Base-by-base conservation (phyloP, 2,888 invertebrate species). In the Venusia cambrica region DNA sequence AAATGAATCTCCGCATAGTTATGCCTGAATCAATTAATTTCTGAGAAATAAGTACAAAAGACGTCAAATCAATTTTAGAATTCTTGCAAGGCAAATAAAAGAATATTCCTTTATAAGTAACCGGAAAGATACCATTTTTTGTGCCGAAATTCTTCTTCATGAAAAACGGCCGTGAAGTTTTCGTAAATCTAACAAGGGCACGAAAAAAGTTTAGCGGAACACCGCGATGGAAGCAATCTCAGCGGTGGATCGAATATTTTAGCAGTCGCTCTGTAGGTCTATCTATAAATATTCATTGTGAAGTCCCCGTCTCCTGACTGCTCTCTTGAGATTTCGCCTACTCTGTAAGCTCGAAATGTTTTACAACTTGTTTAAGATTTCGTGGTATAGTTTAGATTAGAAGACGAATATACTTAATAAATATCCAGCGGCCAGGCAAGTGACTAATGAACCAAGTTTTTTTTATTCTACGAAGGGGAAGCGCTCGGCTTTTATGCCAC, bases 221-320 rank as follows among this genome's bases (percentile, higher is more conserved):
- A 33, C 32, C 33, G 19, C 27, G 33, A 22, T 38, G 15, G 5
- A 14, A 18, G 18, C 22, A 26, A 28, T 36, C 5, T 13, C 10
- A 4, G 7, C 4, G 22, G n/a, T n/a, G n/a, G n/a, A n/a, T n/a
- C n/a, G n/a, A n/a, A n/a, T 26, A 16, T 40, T 26, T 43, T 32
- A 21, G 15, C 13, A 33, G 18, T 21, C 11, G 27, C 35, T 37
- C 19, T 30, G 37, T 50, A 44, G 39, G 11, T 44, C 26, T 11
- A 31, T 52, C 48, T 62, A 64, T 66, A 62, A 68, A 65, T 65
- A 68, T 68, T 57, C 57, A 62, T 50, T 43, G 54, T 45, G 33
- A 35, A 46, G 38, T 19, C 35, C 45, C 41, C 52, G 46, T 57
- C 50, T 49, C 45, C 24, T 45, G 51, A 52, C 52, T 51, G 47